phyloP scores from a whole-genome alignment of 2,888 invertebrate genomes.

The Phlogophora meticulosa region DNA sequence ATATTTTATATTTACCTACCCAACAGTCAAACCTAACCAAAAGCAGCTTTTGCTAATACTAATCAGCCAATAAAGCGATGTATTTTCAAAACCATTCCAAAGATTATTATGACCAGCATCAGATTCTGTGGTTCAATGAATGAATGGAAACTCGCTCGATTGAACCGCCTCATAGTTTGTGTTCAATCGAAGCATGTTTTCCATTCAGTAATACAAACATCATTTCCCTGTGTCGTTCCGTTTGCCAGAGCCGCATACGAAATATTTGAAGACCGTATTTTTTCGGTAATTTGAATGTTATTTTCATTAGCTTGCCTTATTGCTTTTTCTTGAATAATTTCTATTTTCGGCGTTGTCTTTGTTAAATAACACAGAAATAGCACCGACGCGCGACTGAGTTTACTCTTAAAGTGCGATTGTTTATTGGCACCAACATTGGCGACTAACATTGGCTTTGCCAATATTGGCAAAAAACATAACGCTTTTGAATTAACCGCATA shows the following conservation, averaged over 20 bases:
- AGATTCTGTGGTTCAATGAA: conserved; percentile 19
- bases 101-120: conserved; percentile 13
- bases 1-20: background rate
- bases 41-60: background rate
- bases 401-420: too few species aligned
- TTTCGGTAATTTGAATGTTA: conserved; percentile 20
- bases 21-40: background rate
- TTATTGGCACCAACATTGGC: too few species aligned
- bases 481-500: too few species aligned
- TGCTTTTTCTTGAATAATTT: background rate
- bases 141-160: conserved; percentile 28
- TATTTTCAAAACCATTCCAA: conserved; percentile 23
- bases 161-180: conserved; percentile 42
- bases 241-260: conserved; percentile 20
- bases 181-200: conserved; percentile 46
- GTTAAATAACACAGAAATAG: background rate
- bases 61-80: conserved; percentile 16
- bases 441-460: too few species aligned
- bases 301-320: conserved; percentile 15
- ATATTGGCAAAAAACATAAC: too few species aligned
- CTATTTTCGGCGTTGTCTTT: background rate
- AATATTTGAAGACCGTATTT: conserved; percentile 28
- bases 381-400: too few species aligned
- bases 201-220: conserved; percentile 51
- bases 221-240: conserved; percentile 17